Percentiles rank a stretch among this genome's conserved stretches.
Evolutionary conservation across 2,888 invertebrate genomes (phyloP).

Genomic region (Phalera bucephala): DNA sequence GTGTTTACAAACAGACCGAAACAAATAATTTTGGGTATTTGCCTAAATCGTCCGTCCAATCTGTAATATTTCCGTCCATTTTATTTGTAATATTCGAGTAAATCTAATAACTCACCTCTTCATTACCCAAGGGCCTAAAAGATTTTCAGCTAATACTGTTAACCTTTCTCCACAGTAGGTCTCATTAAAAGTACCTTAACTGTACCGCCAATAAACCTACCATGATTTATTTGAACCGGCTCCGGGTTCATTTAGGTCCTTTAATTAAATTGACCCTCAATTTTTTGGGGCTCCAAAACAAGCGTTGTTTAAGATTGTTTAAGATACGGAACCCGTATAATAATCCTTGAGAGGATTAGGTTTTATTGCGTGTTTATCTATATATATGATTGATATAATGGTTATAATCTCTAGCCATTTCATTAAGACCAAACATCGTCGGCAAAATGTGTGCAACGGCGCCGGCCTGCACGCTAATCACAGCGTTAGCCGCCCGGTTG

Average conservation of each 20-base stretch:
- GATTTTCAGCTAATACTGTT: conserved; percentile 8
- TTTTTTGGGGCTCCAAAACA: conserved; percentile 20
- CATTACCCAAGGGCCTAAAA: neutral
- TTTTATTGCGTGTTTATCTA: no score
- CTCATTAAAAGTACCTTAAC: conserved; percentile 31
- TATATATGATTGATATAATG: no score
- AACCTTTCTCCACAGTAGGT: conserved; percentile 14
- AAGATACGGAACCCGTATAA: neutral
- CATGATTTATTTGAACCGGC: conserved; percentile 33
- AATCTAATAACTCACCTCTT: neutral
- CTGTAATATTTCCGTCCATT: neutral
- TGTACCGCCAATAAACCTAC: conserved; percentile 25
- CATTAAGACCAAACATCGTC: no score
- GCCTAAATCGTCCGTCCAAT: no score
- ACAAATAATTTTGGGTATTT: no score
- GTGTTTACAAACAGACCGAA: no score
- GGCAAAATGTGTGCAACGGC: no score
- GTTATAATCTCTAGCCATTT: neutral
- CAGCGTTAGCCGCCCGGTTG: no score
- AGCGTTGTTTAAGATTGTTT: conserved; percentile 1
- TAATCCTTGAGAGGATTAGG: neutral
- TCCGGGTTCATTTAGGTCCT: conserved; percentile 29
- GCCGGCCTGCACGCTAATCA: no score
- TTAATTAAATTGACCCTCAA: conserved; percentile 32
- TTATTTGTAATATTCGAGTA: neutral